Conservation (phyloP, 2,797 vertebrate species). For the Anableps anableps region DNA sequence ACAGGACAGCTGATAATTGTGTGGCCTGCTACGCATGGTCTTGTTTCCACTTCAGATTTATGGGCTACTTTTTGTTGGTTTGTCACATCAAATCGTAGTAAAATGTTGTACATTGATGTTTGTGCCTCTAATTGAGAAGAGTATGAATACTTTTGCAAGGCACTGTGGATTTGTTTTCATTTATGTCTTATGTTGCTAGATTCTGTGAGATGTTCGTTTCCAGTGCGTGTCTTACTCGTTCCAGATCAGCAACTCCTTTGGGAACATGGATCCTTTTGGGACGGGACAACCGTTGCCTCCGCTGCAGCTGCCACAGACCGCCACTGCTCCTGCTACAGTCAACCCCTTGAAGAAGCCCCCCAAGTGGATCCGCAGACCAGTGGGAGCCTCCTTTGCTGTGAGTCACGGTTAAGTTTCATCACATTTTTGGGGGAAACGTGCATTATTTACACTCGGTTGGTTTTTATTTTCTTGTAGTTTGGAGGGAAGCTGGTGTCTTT, state of each 20-base stretch:
- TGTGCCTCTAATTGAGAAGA: neutral
- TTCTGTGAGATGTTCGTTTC: neutral
- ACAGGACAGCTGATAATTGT: too few species aligned
- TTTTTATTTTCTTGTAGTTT: constrained; percentile 76
- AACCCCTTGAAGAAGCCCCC: constrained; percentile 95
- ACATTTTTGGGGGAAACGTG: rapidly evolving
- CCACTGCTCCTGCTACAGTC: constrained; percentile 75
- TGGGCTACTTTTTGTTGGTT: too few species aligned
- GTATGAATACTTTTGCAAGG: neutral
- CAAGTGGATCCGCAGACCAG: constrained; percentile 93
- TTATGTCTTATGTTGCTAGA: neutral
- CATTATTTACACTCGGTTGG: too few species aligned
- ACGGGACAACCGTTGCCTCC: constrained; percentile 91
- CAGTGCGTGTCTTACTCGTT: neutral
- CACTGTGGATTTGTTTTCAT: neutral
- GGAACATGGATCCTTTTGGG: constrained; percentile 95
- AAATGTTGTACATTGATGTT: neutral
- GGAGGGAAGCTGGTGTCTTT: constrained; percentile 94
- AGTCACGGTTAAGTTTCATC: constrained; percentile 40
- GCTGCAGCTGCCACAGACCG: constrained; percentile 88
- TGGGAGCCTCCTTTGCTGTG: constrained; percentile 95
- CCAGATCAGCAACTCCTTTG: constrained; percentile 93
- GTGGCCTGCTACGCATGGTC: too few species aligned
- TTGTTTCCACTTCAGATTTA: too few species aligned
- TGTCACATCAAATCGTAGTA: neutral